phyloP scores from a whole-genome alignment of 1,140 invertebrate species.

The Rhopalosiphum maidis region DNA sequence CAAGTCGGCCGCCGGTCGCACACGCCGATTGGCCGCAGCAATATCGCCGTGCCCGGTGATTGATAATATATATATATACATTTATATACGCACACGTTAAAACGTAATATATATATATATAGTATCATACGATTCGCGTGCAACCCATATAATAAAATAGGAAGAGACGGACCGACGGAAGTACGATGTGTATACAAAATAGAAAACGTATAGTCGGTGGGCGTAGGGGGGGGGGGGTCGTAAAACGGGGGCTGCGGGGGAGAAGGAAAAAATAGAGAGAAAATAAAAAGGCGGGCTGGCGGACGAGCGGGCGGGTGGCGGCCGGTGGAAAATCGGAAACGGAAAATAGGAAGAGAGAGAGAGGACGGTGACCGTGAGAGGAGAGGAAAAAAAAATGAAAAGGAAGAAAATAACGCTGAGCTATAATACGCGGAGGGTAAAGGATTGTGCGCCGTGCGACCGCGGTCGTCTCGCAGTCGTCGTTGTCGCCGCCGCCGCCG shows the following conservation, averaged over 20 bases:
- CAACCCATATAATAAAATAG: not conserved
- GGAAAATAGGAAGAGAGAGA: not conserved
- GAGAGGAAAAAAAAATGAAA: constrained; percentile 25
- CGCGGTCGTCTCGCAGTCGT: not conserved
- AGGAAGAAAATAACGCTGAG: not conserved
- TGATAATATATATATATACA: constrained; percentile 24
- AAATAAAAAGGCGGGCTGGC: not conserved
- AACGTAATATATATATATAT: not conserved
- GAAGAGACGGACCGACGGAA: not conserved
- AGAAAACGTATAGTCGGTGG: not conserved
- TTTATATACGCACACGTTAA: not conserved
- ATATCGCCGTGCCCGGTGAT: constrained; percentile 26
- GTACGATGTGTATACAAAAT: not conserved
- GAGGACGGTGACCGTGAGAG: not conserved
- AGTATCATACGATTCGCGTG: not conserved
- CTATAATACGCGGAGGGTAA: not conserved
- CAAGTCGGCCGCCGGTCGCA: not conserved
- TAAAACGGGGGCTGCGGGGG: not conserved
- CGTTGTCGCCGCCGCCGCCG: not conserved
- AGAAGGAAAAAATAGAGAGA: not conserved
- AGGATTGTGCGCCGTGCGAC: constrained; percentile 51
- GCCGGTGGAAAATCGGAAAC: not conserved
- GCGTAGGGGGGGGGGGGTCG: no score
- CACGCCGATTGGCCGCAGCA: not conserved
- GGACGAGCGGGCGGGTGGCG: not conserved